A percentile compares a stretch with the other conserved stretches of the same genome.
These are phyloP conservation scores for Nyctalus aviator DNA, from an alignment of 2,797 vertebrate species.

Conservation along the genomic window DNA sequence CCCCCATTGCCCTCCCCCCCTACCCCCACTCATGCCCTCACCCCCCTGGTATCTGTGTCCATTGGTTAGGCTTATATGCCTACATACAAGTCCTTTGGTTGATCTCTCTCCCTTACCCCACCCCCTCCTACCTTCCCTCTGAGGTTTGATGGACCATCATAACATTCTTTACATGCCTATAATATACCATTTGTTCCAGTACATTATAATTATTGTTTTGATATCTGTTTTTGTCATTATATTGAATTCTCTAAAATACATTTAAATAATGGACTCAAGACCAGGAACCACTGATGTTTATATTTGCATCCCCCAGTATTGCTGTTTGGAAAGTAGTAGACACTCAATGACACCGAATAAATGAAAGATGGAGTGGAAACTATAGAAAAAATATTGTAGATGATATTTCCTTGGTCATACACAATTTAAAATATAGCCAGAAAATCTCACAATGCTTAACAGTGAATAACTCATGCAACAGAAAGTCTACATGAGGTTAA, in stretches of 20 bases:
- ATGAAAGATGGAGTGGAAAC: neutral
- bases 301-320: neutral
- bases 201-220: neutral
- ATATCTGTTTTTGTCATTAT: conserved; percentile 11
- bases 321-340: neutral
- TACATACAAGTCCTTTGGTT: no score
- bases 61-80: no score
- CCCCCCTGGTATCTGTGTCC: no score
- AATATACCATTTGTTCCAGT: neutral
- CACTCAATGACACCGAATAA: neutral
- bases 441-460: neutral
- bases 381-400: neutral
- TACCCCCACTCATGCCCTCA: no score
- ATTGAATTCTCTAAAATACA: neutral
- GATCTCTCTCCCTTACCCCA: no score
- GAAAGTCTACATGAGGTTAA: neutral
- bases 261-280: neutral
- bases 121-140: no score
- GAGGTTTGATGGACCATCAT: no score
- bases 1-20: no score
- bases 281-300: neutral
- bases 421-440: neutral
- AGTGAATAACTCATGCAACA: neutral
- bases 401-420: neutral
- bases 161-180: neutral